Percentiles rank a stretch among this genome's conserved stretches.
phyloP scores from a whole-genome alignment of 92 coral and sea anemone genomes.

The Epizoanthus stellaris region DNA sequence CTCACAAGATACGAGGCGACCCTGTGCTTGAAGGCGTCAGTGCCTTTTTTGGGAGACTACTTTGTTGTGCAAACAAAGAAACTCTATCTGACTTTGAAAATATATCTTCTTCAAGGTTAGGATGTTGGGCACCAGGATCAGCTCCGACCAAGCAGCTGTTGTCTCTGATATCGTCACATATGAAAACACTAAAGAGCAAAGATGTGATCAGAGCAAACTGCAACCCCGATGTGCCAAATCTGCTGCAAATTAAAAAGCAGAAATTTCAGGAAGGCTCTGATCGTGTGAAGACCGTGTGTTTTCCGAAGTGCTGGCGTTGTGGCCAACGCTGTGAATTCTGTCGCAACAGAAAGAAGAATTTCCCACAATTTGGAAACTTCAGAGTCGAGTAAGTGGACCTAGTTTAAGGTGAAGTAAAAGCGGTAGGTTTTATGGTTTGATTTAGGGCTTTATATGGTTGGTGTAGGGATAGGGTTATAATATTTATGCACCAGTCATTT shows the following conservation, averaged over 20 bases:
- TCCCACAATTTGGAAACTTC: constrained; percentile 48
- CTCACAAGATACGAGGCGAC: too few relatives aligned
- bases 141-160: constrained; percentile 49
- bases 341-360: neutral
- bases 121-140: constrained; percentile 50
- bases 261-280: constrained; percentile 41
- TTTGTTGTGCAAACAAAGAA: too few relatives aligned
- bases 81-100: too few relatives aligned
- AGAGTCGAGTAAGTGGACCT: constrained; percentile 53
- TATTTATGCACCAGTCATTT: too few relatives aligned
- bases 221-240: constrained; percentile 42
- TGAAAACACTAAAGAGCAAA: constrained; percentile 27
- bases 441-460: neutral
- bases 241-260: constrained; percentile 29
- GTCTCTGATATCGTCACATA: constrained; percentile 52
- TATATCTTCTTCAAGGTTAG: neutral
- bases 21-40: too few relatives aligned
- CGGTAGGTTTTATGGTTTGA: too few relatives aligned
- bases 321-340: constrained; percentile 60
- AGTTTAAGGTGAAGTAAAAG: too few relatives aligned
- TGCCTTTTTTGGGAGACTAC: too few relatives aligned
- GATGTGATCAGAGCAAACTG: constrained; percentile 12
- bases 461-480: neutral
- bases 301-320: constrained; percentile 63
- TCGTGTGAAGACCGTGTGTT: neutral